phyloP scores from a whole-genome alignment of 2,888 invertebrate species.

The Noctua janthina region DNA sequence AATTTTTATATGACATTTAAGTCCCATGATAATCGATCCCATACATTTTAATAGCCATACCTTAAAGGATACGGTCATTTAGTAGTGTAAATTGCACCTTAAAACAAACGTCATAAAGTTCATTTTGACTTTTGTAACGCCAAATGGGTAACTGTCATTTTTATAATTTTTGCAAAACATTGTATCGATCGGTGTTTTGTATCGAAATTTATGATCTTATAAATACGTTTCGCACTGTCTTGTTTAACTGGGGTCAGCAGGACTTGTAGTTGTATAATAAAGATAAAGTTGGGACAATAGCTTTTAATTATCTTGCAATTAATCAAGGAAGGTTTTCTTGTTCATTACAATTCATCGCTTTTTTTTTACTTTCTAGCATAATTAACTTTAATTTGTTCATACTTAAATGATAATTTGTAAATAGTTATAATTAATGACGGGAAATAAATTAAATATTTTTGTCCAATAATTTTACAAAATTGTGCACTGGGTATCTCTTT shows the following conservation, averaged over 20 bases:
- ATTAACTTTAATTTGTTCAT: not conserved
- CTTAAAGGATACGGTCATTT: slow-evolving; percentile 30
- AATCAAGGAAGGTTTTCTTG: not conserved
- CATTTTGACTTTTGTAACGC: slow-evolving; percentile 14
- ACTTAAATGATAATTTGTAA: not conserved
- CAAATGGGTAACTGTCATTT: slow-evolving; percentile 39
- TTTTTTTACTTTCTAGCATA: not conserved
- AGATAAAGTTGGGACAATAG: not conserved
- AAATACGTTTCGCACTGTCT: slow-evolving; percentile 45
- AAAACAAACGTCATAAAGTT: not conserved
- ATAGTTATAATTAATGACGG: not conserved
- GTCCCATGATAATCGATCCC: slow-evolving; percentile 74
- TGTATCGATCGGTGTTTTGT: slow-evolving; percentile 34
- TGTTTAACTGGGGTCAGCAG: slow-evolving; percentile 24
- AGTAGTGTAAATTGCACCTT: slow-evolving; percentile 38
- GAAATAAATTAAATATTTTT: not conserved
- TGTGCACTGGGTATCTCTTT: not conserved
- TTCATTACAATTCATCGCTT: not conserved
- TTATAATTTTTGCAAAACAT: slow-evolving; percentile 59
- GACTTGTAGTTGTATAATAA: not conserved
- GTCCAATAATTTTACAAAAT: not conserved
- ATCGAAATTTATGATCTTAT: slow-evolving; percentile 49
- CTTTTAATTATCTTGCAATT: slow-evolving; percentile 16
- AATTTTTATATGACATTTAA: slow-evolving; percentile 79
- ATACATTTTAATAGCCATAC: slow-evolving; percentile 77